Base-by-base conservation (phyloP, 2,888 invertebrate genomes). In the Phrixothrix hirtus region DNA sequence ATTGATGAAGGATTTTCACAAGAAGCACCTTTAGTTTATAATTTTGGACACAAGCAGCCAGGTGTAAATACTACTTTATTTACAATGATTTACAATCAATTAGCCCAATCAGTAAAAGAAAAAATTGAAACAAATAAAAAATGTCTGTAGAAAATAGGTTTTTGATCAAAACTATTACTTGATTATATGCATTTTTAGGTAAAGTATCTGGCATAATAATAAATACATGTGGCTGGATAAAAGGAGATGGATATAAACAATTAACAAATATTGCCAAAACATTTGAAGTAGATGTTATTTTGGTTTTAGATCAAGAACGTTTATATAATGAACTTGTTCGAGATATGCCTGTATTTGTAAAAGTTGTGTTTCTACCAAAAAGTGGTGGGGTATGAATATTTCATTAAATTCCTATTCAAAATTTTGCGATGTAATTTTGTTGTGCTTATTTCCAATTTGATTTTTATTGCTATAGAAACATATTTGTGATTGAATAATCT, bases 201-300 rank as follows among this genome's bases (percentile, higher is more conserved):
- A 86, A 89, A 67, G 81, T 84, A 25, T 92, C 92, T 1, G 99
- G 99, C 0, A 89, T 92, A 1, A 86, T 99, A 25, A 94, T 99
- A 59, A 99, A 99, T 75, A 98, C 98, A 0, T 95, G 96, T 64
- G 98, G 98, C 0, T 99, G 96, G 96, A 88, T 97, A 1, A 95
- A 95, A 75, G 91, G 88, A 0, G 86, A 83, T 0, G 98, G 97
- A 0, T 98, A 95, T 74, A 87, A 88, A 66, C 83, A 91, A 44
- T 74, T 99, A 7, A 84, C 92, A 1, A 90, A 93, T 65, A 88
- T 93, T 0, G 95, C 95, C 0, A 89, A 92, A 65, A 89, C 92
- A 0, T 98, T 98, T 76, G 95, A 96, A 81, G 95, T 96, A 1
- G 95, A 96, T 69, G 89, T 95, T 0, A 92, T 99, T 62, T 79